Evolutionary conservation across 2,888 invertebrate species (phyloP).

Genomic region (Hanleya hanleyi): DNA sequence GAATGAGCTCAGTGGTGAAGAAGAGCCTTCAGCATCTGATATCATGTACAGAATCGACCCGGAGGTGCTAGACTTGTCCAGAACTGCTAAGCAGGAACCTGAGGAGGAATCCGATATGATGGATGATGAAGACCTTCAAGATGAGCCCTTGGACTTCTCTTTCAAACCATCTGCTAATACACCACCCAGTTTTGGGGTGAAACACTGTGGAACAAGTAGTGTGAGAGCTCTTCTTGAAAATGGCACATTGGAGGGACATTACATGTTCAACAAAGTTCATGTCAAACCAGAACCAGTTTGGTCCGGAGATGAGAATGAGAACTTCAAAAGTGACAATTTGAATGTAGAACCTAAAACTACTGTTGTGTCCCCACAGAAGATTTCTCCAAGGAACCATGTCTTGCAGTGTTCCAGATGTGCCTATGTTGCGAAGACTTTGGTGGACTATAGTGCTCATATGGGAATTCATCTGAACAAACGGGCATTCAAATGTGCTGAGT

Average conservation of each 20-base stretch:
- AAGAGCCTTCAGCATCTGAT: not conserved
- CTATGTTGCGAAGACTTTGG: slow-evolving; percentile 57
- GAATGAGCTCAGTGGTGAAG: slow-evolving; percentile 28
- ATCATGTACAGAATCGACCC: not conserved
- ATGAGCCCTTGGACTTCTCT: slow-evolving; percentile 54
- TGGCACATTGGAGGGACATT: not conserved
- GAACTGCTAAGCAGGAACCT: slow-evolving; percentile 5
- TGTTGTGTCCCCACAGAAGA: slow-evolving; percentile 23
- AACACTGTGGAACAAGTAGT: not conserved
- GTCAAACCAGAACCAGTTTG: slow-evolving; percentile 42
- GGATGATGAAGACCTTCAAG: slow-evolving; percentile 11
- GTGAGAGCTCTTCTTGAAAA: slow-evolving; percentile 2
- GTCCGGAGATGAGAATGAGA: slow-evolving; percentile 30
- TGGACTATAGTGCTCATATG: slow-evolving; percentile 65
- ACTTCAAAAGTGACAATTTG: slow-evolving; percentile 19
- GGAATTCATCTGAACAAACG: slow-evolving; percentile 60
- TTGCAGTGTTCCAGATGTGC: slow-evolving; percentile 62
- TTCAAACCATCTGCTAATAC: slow-evolving; percentile 27
- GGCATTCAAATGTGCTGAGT: slow-evolving; percentile 68
- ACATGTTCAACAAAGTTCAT: not conserved
- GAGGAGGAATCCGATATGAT: slow-evolving; percentile 2
- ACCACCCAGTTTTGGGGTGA: not conserved
- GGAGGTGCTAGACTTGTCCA: slow-evolving; percentile 35
- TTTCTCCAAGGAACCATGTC: slow-evolving; percentile 27
- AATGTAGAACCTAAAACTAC: slow-evolving; percentile 5